Evolutionary conservation across 2,888 invertebrate species (phyloP), one percentile per base, ranked within the genome.

Genomic region (Adelphocoris suturalis): DNA sequence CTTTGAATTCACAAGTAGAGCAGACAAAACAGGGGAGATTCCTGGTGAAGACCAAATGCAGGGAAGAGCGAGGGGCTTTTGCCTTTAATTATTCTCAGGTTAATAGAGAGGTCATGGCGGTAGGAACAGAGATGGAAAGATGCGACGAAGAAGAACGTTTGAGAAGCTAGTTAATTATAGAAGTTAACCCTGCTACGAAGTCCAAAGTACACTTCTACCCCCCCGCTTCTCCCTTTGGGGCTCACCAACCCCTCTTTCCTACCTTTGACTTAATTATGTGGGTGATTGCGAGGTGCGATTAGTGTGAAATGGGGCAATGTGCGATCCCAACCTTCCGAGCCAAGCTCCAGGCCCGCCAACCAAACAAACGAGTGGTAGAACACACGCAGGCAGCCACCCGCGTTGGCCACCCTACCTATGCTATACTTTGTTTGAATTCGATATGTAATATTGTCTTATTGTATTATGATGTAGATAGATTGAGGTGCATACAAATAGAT

Each of bases 281-380:
- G 81, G 78, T 85, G 90, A 90, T 90, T 90, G 90, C 28, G 88
- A 82, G 68, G 87, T 88, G 88, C 90, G 90, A 90, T 90, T 90
- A 90, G 87, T 88, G 90, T 90, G 90, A 90, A 90, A 90, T 90
- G 88, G 90, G 87, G 81, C 90, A 88, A 89, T 89, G 89, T 90
- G 90, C 86, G 90, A 90, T 90, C 90, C 86, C 90, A 61, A 55
- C 85, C 85, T 78, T 52, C 78, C 37, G 7, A 78, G 48, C 47
- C 23, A 19, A 46, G 28, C 27, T 55, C 28, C 88, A 52, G 80
- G 78, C 55, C 88, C 88, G 88, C 48, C 88, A 88, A 85, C 85
- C 88, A 88, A 88, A 88, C 88, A 88, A 88, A 88, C 88, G 88
- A 88, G 52, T 76, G 48, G 48, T 76, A 55, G 88, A 78, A 88